Base-by-base conservation (phyloP, 2,797 vertebrate species). In the Trichosurus vulpecula region DNA sequence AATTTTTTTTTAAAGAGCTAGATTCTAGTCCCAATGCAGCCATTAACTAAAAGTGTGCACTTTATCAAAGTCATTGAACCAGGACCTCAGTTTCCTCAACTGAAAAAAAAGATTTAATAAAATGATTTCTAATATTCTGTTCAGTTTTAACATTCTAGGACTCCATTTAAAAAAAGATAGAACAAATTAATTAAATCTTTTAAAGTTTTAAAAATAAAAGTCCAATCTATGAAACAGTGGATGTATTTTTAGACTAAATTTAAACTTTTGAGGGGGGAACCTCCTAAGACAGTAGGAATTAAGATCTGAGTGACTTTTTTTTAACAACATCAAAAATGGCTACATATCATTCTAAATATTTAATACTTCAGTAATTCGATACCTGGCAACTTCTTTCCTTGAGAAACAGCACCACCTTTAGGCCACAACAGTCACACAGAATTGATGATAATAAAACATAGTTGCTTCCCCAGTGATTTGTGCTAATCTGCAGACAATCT, bases 391-490 rank as follows among this genome's bases (percentile, higher is more conserved):
- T 31, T 95, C 96, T 97, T 98, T 97, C 92, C 97, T 98, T 94
- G 97, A 95, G 98, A 98, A 98, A 98, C 90, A 98, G 98, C 97
- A 97, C 97, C 99, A 98, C 98, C 98, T 98, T 96, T 97, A 95
- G 98, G 95, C 94, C 90, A 96, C 51, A 95, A 51, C 41, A 27
- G 74, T 87, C 74, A 87, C 41, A 93, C 90, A 0, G 3, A 52
- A n/a, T 29, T 1, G n/a, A 14, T 47, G 2, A 87, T 11, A 57
- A 57, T 30, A 87, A 87, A 29, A 0, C 0, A 4, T 31, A 29
- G 31, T 2, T 9, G 56, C 27, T 10, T 51, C 56, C 66, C 81
- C 2, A 0, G 29, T 0, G 2, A 35, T 91, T 91, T 55, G 54
- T 90, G 22, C 27, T 13, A 6, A 90, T 8, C 16, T 2, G 1